Evolutionary conservation across 2,113 vertebrate species (phyloP), one percentile per base, ranked within the genome.

Genomic region (Eulemur rufifrons): DNA sequence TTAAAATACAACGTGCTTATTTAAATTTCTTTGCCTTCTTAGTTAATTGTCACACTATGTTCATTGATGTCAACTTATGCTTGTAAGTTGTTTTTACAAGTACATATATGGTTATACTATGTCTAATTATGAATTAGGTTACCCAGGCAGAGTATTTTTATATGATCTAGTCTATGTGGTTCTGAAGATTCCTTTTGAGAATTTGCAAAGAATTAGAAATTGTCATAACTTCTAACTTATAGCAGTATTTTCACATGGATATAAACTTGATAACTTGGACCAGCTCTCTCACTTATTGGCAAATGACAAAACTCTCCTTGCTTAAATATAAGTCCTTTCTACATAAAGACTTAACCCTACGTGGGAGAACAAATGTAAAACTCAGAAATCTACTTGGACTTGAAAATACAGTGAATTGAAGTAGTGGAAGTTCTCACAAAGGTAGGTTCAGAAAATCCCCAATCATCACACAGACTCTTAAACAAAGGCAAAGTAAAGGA

Each of bases 21-120:
- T 95, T 96, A 78, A 89, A 86, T 84, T 78, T 89, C 87, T 89
- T 68, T 95, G 87, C 86, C 86, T 66, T 81, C 61, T 96, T 96
- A 76, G 89, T 66, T 97, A 74, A 86, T 93, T 77, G 34, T 92
- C 64, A 95, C 90, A 92, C 86, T 73, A 15, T 42, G 8, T 92
- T 96, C 86, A 68, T 88, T 94, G 78, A 80, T 73, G 54, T 89
- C 84, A 80, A 71, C 23, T 91, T 73, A 56, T 81, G 64, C 71
- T n/a, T 80, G 8, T 83, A 83, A 69, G 32, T 88, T 98, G 64
- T 69, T 80, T 91, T 93, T 73, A 45, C 59, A 95, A 86, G 42
- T 89, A 68, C 66, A 42, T 76, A 10, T 32, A 84, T 61, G 29
- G 68, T 91, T 95, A 93, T 83, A 76, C 32, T 85, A 56, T 80